phyloP scores from a whole-genome alignment of 2,888 invertebrate species.

The Hypomecis punctinalis region DNA sequence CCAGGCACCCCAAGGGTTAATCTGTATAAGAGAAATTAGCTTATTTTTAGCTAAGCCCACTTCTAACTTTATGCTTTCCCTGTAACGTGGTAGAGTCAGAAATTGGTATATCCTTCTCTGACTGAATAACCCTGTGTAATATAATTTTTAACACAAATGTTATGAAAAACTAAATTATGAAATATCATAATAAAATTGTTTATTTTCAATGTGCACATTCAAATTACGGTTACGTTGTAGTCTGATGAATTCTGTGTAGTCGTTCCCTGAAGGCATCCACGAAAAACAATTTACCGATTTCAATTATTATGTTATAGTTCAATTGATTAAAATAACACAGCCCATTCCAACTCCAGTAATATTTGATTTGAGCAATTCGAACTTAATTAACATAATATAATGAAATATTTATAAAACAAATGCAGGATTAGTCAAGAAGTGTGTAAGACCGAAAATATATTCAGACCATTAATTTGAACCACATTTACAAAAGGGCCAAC shows the following conservation, averaged over 20 bases:
- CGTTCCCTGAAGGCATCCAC: constrained; percentile 28
- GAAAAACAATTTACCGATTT: constrained; percentile 19
- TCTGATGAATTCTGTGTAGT: constrained; percentile 12
- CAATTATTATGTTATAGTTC: constrained; percentile 16
- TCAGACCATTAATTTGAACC: too few relatives aligned
- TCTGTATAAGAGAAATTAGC: too few relatives aligned
- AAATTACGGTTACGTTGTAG: constrained; percentile 2
- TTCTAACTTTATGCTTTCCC: too few relatives aligned
- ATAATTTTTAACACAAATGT: too few relatives aligned
- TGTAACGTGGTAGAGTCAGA: too few relatives aligned
- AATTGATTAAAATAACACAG: constrained; percentile 14
- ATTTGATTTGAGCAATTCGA: background rate
- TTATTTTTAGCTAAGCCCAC: too few relatives aligned
- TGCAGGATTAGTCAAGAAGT: background rate
- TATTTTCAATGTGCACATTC: background rate
- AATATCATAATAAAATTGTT: too few relatives aligned
- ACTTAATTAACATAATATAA: background rate
- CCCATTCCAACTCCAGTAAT: constrained; percentile 1
- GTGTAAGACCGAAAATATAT: background rate
- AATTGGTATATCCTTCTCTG: too few relatives aligned
- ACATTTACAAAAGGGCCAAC: too few relatives aligned
- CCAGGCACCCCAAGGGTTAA: too few relatives aligned
- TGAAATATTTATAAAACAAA: background rate
- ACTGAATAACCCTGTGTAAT: too few relatives aligned
- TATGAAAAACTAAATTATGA: too few relatives aligned